Base-by-base conservation (phyloP, 2,797 vertebrate genomes). In the Ispidina lecontei region DNA sequence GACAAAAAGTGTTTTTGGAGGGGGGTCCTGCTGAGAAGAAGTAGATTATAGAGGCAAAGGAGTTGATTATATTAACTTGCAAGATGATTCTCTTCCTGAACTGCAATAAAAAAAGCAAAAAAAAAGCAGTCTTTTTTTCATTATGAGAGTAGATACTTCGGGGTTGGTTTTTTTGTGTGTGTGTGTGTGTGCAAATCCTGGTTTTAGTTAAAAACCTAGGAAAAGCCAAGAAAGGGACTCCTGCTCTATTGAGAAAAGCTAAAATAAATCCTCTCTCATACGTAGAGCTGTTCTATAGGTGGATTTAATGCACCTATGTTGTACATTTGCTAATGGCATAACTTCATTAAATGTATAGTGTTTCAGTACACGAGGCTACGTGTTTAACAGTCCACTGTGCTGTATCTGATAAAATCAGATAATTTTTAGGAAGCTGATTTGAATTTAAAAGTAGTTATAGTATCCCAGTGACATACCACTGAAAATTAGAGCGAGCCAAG, bases 261-360 rank as follows among this genome's bases (percentile, higher is more conserved):
- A 69, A 95, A 95, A 94, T 84, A 91, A 96, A 83, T 94, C 72
- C 84, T 91, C 91, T 95, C 88, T 95, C 94, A 54, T 93, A 90
- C 6, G 0, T 89, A 94, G 94, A 94, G 93, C 91, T 94, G 91
- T 96, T 94, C 90, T 87, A 71, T 93, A 93, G 94, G 91, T 95
- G 88, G 86, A 90, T 94, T 95, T 91, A 93, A 96, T 96, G 92
- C 96, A 96, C 96, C 95, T 85, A 93, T 95, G 96, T 95, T 96
- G 96, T 97, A 96, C 94, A 96, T 96, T 96, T 97, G 95, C 96
- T 96, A 96, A 96, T 96, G 89, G 92, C 96, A 89, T 96, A 96
- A 96, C 87, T 95, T 96, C 94, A 95, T 97, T 97, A 97, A 97
- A 97, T 96, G 95, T 96, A 89, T 96, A 97, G 94, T 97, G 96